These are phyloP conservation scores for Mizuhopecten yessoensis DNA, from an alignment of 1,140 invertebrate genomes.

Conservation along the genomic window DNA sequence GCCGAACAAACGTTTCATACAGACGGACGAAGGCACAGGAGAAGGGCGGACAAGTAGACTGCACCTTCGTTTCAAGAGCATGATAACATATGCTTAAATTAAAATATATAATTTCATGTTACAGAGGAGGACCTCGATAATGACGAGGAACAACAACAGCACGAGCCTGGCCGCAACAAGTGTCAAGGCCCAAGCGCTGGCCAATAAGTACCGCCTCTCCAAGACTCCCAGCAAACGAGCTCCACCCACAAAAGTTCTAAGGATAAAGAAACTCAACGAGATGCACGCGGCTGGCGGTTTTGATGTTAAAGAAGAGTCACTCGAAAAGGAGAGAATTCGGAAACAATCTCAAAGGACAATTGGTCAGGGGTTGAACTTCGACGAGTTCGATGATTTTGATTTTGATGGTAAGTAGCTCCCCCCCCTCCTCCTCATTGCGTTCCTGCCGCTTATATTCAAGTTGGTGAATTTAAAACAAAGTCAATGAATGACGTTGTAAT, in stretches of 20 bases:
- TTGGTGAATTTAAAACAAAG: too few species aligned
- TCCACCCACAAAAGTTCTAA: not conserved
- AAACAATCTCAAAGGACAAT: conserved; percentile 27
- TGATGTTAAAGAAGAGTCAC: conserved; percentile 19
- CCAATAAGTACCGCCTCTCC: conserved; percentile 48
- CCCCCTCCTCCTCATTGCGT: too few species aligned
- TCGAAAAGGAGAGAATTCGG: conserved; percentile 41
- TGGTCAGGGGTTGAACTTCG: conserved; percentile 5
- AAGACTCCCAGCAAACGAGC: conserved; percentile 45
- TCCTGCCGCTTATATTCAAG: too few species aligned
- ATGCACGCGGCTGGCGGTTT: not conserved
- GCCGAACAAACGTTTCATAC: too few species aligned
- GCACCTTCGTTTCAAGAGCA: too few species aligned
- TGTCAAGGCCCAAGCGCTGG: conserved; percentile 36
- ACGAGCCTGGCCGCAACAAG: not conserved
- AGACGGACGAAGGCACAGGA: too few species aligned
- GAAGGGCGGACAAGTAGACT: too few species aligned
- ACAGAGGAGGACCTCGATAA: not conserved
- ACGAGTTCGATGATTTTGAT: conserved; percentile 58
- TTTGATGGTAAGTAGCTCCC: conserved; percentile 45
- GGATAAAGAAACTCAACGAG: not conserved
- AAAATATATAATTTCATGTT: not conserved
- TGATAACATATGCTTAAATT: too few species aligned
- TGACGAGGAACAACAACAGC: not conserved
- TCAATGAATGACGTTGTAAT: too few species aligned